phyloP scores from a whole-genome alignment of 2,888 invertebrate species.

The Acleris laterana region DNA sequence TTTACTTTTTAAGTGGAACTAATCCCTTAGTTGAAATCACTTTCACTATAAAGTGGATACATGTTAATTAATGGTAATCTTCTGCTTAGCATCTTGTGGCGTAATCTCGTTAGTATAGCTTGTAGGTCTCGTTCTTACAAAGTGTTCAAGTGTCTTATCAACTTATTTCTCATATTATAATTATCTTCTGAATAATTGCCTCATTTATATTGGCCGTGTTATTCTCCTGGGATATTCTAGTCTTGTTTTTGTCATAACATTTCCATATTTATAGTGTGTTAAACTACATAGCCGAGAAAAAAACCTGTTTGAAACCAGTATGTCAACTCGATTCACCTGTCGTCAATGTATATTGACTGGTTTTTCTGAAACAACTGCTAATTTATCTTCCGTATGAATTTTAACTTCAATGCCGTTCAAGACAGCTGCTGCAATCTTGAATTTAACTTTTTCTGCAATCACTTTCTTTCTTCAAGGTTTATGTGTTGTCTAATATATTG shows the following conservation, averaged over 20 bases:
- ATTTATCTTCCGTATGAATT: conserved; percentile 11
- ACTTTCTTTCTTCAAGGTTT: background rate
- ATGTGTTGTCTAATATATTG: too few relatives aligned
- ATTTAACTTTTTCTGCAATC: background rate
- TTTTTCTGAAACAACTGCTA: conserved; percentile 20
- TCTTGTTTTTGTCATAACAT: background rate
- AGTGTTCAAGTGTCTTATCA: background rate
- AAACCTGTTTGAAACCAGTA: conserved; percentile 23
- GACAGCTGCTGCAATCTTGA: background rate
- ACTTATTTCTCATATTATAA: background rate
- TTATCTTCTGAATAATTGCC: background rate
- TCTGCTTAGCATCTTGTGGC: too few relatives aligned
- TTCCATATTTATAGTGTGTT: background rate
- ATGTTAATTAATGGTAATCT: background rate
- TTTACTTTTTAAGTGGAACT: conserved; percentile 11
- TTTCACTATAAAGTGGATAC: conserved; percentile 1
- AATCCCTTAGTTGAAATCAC: background rate
- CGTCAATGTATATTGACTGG: conserved; percentile 6
- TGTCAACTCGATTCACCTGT: conserved; percentile 7
- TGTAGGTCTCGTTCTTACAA: too few relatives aligned
- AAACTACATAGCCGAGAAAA: background rate
- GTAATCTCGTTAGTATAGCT: too few relatives aligned
- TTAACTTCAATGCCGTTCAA: background rate
- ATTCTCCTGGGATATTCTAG: background rate
- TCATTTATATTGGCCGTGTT: background rate